Conservation (phyloP, 2,797 vertebrate species). For the Esox lucius region DNA sequence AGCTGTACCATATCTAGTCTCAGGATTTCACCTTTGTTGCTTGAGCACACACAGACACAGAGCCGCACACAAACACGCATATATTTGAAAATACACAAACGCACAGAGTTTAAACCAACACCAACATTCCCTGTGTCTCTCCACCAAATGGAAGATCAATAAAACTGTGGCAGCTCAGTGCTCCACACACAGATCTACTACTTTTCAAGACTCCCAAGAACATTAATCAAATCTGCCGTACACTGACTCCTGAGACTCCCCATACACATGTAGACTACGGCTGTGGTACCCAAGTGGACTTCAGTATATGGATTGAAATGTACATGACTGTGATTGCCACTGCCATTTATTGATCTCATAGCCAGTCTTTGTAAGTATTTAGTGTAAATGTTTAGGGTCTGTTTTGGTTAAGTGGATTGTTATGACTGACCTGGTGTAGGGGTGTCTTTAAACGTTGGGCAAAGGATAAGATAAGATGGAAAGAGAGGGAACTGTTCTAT, state of each 20-base stretch:
- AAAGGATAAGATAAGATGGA: conserved; percentile 9
- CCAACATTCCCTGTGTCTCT: conserved; percentile 26
- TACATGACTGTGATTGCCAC: conserved; percentile 57
- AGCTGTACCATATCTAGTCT: neutral
- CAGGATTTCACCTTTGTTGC: neutral
- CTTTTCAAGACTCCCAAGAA: conserved; percentile 39
- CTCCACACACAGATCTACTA: conserved; percentile 48
- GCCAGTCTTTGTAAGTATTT: conserved; percentile 46
- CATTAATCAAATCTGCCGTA: conserved; percentile 53
- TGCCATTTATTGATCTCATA: conserved; percentile 46
- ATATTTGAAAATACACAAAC: conserved; percentile 27
- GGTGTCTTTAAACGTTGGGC: conserved; percentile 24
- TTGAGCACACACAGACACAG: conserved; percentile 17
- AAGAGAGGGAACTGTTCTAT: conserved; percentile 11
- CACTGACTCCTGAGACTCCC: conserved; percentile 63
- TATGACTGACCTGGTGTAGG: neutral
- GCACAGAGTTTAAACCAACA: conserved; percentile 24
- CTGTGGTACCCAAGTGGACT: conserved; percentile 51
- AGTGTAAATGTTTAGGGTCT: conserved; percentile 19
- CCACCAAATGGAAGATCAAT: conserved; percentile 35
- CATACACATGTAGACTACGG: conserved; percentile 35
- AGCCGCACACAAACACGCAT: neutral
- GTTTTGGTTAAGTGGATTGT: conserved; percentile 9
- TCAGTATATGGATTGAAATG: conserved; percentile 52
- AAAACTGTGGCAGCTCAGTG: conserved; percentile 35